Evolutionary conservation across 2,113 vertebrate genomes (phyloP).

Genomic region (Gopherus flavomarginatus): DNA sequence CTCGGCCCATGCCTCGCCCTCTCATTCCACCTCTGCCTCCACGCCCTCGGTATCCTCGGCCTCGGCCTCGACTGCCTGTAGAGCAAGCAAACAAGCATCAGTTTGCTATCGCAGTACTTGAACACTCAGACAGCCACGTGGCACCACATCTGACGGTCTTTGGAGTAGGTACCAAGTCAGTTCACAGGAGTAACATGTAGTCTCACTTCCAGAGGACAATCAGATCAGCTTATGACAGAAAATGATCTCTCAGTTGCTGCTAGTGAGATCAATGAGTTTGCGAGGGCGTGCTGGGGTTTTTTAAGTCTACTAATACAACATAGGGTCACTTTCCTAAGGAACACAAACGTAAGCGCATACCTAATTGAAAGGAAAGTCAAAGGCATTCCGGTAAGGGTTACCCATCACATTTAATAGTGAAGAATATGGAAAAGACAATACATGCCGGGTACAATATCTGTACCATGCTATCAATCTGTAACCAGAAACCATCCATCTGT

Average conservation of each 20-base stretch:
- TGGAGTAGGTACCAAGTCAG: background rate
- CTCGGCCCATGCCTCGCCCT: conserved; percentile 79
- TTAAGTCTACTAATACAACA: background rate
- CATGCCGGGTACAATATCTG: background rate
- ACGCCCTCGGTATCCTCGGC: conserved; percentile 86
- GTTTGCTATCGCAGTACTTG: background rate
- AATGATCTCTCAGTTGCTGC: background rate
- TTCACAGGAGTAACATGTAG: background rate
- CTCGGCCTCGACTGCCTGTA: conserved; percentile 85
- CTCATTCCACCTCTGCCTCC: conserved; percentile 87
- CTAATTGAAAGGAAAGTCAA: background rate
- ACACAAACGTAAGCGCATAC: accelerated
- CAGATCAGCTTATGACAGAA: background rate
- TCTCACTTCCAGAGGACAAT: background rate
- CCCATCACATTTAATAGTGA: background rate
- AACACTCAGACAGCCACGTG: background rate
- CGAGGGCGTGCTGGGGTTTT: background rate
- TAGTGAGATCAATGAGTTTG: background rate
- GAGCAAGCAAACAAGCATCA: background rate
- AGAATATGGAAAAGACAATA: background rate
- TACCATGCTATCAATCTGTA: background rate
- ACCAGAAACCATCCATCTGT: background rate
- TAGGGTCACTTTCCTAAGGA: background rate
- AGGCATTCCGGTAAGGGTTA: no score
- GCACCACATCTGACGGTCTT: no score